Percentiles rank a stretch among this genome's conserved stretches.
These are phyloP conservation scores for Ardeotis arabs DNA, from an alignment of 2,113 vertebrate species.

Conservation along the genomic window DNA sequence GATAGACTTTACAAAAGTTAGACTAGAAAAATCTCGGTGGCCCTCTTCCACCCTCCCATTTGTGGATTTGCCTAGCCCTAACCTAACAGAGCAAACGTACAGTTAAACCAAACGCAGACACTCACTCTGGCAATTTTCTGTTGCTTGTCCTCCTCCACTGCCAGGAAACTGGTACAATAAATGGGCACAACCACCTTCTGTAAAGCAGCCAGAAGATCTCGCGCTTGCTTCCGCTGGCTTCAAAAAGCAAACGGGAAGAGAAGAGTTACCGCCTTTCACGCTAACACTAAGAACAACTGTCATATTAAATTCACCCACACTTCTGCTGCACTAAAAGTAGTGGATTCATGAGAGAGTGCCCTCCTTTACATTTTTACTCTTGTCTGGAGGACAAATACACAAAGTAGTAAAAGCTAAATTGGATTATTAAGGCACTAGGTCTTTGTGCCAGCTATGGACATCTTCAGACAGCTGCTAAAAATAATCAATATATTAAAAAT, in stretches of 20 bases:
- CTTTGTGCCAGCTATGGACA: neutral
- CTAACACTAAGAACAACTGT: accelerated
- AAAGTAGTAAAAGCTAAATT: neutral
- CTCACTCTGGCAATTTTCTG: slow-evolving; percentile 95
- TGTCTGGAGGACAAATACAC: neutral
- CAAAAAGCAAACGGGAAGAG: neutral
- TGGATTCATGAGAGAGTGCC: neutral
- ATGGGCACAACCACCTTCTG: slow-evolving; percentile 98
- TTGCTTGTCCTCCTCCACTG: slow-evolving; percentile 97
- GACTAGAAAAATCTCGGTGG: neutral
- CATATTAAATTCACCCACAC: neutral
- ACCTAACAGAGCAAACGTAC: neutral
- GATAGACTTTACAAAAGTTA: neutral
- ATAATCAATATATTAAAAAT: accelerated
- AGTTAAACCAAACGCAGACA: neutral
- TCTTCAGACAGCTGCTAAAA: neutral
- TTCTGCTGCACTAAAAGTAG: neutral
- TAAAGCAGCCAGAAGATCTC: slow-evolving; percentile 92
- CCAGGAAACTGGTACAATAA: slow-evolving; percentile 96
- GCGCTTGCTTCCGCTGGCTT: slow-evolving; percentile 96
- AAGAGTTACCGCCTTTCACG: neutral
- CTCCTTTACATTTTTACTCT: neutral
- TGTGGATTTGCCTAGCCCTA: neutral
- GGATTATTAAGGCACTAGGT: neutral
- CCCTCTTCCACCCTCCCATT: neutral